These are phyloP conservation scores for Sarotherodon lohbergeri DNA, from an alignment of 2,113 vertebrate genomes.

Conservation along the genomic window DNA sequence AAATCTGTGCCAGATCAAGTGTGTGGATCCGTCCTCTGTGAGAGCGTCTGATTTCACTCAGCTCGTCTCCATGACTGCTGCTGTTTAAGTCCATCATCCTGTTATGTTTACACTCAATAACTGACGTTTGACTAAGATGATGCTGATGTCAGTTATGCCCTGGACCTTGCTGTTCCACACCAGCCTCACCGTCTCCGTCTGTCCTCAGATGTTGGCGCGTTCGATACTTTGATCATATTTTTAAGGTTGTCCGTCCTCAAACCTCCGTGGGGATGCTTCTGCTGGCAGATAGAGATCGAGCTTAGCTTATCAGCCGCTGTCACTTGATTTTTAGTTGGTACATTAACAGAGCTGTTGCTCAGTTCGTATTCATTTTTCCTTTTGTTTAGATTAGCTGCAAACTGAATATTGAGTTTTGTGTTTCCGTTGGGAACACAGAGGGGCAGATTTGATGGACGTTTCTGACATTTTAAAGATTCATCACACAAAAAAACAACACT, in stretches of 20 bases:
- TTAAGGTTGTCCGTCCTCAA: not conserved
- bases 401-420: not conserved
- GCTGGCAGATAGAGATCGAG: not conserved
- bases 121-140: not conserved
- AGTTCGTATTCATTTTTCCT: not conserved
- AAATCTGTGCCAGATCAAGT: not conserved
- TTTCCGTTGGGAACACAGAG: not conserved
- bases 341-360: not conserved
- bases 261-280: rapidly evolving
- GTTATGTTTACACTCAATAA: not conserved
- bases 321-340: not conserved
- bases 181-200: rapidly evolving
- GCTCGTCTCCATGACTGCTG: not conserved
- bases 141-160: not conserved
- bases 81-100: not conserved
- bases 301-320: not conserved
- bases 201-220: not conserved
- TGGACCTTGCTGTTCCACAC: not conserved
- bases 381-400: not conserved
- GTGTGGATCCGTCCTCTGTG: not conserved
- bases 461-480: not conserved
- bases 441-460: not conserved
- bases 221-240: not conserved
- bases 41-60: not conserved
- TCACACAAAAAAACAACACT: not conserved